Evolutionary conservation across 2,797 vertebrate genomes (phyloP), one percentile per base, ranked within the genome.

Genomic region (Oceanodroma leucorhoa): DNA sequence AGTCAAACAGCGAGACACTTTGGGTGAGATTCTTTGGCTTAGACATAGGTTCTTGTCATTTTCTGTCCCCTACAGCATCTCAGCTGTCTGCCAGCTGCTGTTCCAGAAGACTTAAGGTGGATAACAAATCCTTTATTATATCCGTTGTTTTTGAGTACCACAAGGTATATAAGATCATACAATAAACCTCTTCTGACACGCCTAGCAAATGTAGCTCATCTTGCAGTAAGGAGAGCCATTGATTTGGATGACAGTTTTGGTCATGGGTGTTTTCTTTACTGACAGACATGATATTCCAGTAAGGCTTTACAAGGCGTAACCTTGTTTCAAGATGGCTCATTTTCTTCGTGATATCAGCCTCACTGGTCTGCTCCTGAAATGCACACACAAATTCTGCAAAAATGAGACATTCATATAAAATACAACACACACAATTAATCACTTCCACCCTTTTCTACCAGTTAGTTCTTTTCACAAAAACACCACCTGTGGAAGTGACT

Each of bases 1-100:
- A 50, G 21, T 57, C 8, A 36, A 62, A 69, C 2, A 51, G 1
- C 0, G 0, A 67, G 16, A 77, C 9, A 21, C 1, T 20, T 16
- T 66, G 11, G 1, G 4, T 73, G 17, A 14, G 22, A 83, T 80
- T 61, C 53, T 87, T 77, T 55, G 27, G 7, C 30, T 83, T 81
- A 58, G 86, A 50, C 20, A 36, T 7, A 27, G 5, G 11, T 60
- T 84, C 14, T 78, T 69, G 34, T 34, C 1, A 26, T 86, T 83
- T 85, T 30, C 16, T 80, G 15, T 20, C 34, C 12, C 6, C 7
- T 78, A 53, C 77, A 78, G 18, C 29, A 67, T 36, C 32, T 90
- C 61, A 57, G 36, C 8, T 76, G 26, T 48, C 24, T 67, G 15
- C 4, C 29, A 90, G 60, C 20, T 75, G 48, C 40, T 8, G 1